These are phyloP conservation scores for Parambassis ranga DNA, from an alignment of 2,797 vertebrate species.

Conservation along the genomic window DNA sequence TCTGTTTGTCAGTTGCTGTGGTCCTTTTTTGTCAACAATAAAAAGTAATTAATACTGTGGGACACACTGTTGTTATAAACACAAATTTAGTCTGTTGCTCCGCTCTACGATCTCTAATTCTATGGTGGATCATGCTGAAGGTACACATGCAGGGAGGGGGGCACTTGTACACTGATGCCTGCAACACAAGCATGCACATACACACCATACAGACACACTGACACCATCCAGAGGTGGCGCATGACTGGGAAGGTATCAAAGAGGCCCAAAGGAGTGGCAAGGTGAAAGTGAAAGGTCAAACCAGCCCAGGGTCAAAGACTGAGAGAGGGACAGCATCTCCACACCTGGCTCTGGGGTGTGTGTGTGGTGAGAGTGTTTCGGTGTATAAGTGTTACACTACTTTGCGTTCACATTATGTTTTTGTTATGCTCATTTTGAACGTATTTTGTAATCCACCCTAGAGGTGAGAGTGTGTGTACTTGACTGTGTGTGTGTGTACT, in stretches of 20 bases:
- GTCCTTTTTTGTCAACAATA: no score
- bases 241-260: slow-evolving; percentile 63
- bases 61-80: no score
- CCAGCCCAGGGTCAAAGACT: slow-evolving; percentile 58
- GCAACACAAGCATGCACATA: slow-evolving; percentile 33
- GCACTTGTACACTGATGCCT: slow-evolving; percentile 15
- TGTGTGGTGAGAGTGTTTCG: slow-evolving; percentile 30
- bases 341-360: slow-evolving; percentile 69
- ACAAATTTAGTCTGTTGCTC: no score
- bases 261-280: slow-evolving; percentile 69
- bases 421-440: slow-evolving; percentile 24
- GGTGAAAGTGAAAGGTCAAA: slow-evolving; percentile 57
- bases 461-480: not conserved
- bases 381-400: slow-evolving; percentile 18
- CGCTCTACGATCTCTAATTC: slow-evolving; percentile 51
- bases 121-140: slow-evolving; percentile 65
- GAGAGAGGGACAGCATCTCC: slow-evolving; percentile 70
- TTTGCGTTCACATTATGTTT: not conserved
- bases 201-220: slow-evolving; percentile 47
- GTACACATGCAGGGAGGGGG: slow-evolving; percentile 59
- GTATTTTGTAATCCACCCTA: not conserved
- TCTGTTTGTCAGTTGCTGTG: no score
- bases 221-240: slow-evolving; percentile 64
- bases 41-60: no score
- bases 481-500: slow-evolving; percentile 76